Percentiles rank a stretch among this genome's conserved stretches.
Conservation (phyloP, 2,888 invertebrate species). For the Megaustenia siamemsis region DNA sequence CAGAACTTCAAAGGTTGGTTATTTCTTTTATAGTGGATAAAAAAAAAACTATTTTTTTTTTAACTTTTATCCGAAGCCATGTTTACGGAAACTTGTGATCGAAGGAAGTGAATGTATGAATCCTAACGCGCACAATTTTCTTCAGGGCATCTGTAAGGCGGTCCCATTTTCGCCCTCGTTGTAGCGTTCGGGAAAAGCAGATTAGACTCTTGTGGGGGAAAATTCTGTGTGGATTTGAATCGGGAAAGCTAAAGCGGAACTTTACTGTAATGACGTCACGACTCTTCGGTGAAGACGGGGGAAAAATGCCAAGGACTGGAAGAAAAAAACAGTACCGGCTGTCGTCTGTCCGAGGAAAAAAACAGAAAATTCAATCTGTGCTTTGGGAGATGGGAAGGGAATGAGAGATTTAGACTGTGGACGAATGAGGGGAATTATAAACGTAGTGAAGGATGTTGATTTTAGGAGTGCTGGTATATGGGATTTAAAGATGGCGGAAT, state of each 20-base stretch:
- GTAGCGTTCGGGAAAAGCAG: background rate
- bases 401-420: background rate
- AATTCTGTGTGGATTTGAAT: background rate
- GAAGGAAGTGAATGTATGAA: background rate
- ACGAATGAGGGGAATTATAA: background rate
- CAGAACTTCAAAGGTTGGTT: too few species aligned
- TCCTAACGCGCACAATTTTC: background rate
- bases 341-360: background rate
- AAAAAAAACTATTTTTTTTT: background rate
- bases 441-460: background rate
- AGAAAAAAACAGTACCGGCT: background rate
- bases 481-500: background rate
- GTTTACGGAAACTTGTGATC: background rate
- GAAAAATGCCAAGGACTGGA: background rate
- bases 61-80: background rate
- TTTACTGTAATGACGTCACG: background rate
- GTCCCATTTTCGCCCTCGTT: background rate
- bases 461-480: background rate
- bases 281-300: constrained; percentile 22
- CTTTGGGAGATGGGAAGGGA: background rate
- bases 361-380: background rate
- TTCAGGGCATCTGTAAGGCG: background rate
- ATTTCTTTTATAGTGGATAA: constrained; percentile 2
- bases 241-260: background rate
- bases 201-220: background rate